phyloP scores from a whole-genome alignment of 1,140 invertebrate genomes.

The Linepithema humile region DNA sequence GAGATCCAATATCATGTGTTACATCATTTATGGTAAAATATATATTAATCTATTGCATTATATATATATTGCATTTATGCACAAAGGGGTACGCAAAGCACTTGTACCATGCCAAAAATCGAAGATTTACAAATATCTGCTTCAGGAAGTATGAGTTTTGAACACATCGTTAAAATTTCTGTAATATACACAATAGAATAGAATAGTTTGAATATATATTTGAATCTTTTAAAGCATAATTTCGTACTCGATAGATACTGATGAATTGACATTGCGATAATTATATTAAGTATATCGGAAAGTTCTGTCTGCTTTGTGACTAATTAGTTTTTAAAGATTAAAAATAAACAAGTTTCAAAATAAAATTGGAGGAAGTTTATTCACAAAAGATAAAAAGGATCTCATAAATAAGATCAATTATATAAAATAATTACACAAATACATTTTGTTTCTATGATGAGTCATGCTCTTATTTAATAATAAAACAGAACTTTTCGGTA shows the following conservation, averaged over 20 bases:
- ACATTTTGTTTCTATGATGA: no score
- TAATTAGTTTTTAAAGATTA: no score
- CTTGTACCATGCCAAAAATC: conserved; percentile 14
- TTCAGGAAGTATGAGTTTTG: conserved; percentile 15
- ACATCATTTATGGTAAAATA: conserved; percentile 49
- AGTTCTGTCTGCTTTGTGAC: no score
- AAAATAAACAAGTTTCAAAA: no score
- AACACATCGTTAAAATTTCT: not conserved
- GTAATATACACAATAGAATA: conserved; percentile 5
- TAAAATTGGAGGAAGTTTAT: no score
- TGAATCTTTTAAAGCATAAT: conserved; percentile 42
- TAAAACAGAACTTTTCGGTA: no score
- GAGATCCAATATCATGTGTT: conserved; percentile 34
- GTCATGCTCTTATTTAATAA: no score
- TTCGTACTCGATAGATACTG: conserved; percentile 21
- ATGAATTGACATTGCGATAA: conserved; percentile 42
- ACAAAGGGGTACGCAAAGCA: not conserved
- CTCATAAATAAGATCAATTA: no score
- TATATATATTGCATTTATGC: conserved; percentile 21
- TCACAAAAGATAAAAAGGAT: no score
- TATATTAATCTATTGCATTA: conserved; percentile 38
- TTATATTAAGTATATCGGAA: conserved; percentile 13
- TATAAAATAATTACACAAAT: no score
- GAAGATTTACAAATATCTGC: not conserved
- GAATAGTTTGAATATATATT: conserved; percentile 33